phyloP scores from a whole-genome alignment of 2,797 vertebrate species.

The Tadarida brasiliensis region DNA sequence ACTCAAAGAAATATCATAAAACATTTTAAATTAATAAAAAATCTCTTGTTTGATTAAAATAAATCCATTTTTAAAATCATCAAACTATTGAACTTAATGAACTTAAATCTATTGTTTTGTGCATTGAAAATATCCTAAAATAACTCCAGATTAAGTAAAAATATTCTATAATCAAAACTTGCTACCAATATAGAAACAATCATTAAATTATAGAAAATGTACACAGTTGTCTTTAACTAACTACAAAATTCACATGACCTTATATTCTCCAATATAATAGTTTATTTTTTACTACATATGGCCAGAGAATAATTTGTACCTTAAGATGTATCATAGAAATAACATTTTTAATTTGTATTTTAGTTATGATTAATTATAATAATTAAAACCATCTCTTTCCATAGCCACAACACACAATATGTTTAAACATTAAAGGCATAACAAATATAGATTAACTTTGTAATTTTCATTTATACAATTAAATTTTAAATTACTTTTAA shows the following conservation, averaged over 20 bases:
- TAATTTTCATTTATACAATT: slow-evolving; percentile 37
- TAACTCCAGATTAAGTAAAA: neutral
- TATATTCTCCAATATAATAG: too few relatives aligned
- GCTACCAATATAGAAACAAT: neutral
- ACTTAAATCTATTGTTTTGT: neutral
- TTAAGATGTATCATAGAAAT: neutral
- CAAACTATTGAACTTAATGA: slow-evolving; percentile 4
- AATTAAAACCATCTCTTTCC: neutral
- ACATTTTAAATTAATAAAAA: slow-evolving; percentile 47
- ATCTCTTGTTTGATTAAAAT: slow-evolving; percentile 31
- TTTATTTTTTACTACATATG: neutral
- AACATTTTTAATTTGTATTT: slow-evolving; percentile 2
- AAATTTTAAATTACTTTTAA: slow-evolving; percentile 32
- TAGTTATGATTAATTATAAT: slow-evolving; percentile 26
- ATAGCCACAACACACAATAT: neutral
- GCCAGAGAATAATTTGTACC: neutral
- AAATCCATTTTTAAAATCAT: slow-evolving; percentile 35
- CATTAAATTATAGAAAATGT: neutral
- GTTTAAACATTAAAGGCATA: slow-evolving; percentile 13
- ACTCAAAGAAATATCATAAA: neutral
- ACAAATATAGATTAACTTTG: neutral
- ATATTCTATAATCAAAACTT: slow-evolving; percentile 12
- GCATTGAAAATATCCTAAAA: neutral
- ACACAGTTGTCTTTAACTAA: neutral
- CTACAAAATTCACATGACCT: neutral